Conservation (phyloP, 2,797 vertebrate genomes). For the Momotus momota region DNA sequence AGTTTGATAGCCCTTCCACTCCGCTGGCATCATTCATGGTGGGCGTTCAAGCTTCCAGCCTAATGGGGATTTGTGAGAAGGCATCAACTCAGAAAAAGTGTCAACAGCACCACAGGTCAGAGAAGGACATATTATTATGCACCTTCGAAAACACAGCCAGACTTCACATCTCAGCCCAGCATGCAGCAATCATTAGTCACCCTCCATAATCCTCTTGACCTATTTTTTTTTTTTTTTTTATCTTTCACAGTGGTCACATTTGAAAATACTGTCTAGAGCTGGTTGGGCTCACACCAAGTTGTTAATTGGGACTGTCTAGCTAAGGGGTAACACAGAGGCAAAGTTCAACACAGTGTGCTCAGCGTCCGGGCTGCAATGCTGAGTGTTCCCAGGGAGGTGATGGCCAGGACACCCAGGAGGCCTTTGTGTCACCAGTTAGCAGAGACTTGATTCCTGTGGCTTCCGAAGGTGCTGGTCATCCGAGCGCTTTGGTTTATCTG, state of each 20-base stretch:
- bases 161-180: conserved; percentile 47
- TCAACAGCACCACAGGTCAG: conserved; percentile 61
- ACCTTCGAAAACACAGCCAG: conserved; percentile 59
- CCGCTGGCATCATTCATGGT: not conserved
- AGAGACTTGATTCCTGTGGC: not conserved
- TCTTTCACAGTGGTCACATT: conserved; percentile 42
- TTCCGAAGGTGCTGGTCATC: not conserved
- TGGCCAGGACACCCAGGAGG: not conserved
- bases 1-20: conserved; percentile 36
- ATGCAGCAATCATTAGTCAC: conserved; percentile 55
- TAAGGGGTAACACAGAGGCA: not conserved
- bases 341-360: not conserved
- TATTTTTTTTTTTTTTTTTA: conserved; percentile 41
- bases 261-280: conserved; percentile 35
- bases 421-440: not conserved
- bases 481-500: not conserved
- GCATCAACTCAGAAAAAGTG: conserved; percentile 51
- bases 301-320: conserved; percentile 43
- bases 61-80: conserved; percentile 48
- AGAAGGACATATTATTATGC: conserved; percentile 58
- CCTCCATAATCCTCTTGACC: conserved; percentile 59
- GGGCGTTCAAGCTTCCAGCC: conserved; percentile 9
- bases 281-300: not conserved
- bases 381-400: not conserved
- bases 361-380: not conserved